phyloP scores from a whole-genome alignment of 1,140 invertebrate species.

The Drosophila yakuba region DNA sequence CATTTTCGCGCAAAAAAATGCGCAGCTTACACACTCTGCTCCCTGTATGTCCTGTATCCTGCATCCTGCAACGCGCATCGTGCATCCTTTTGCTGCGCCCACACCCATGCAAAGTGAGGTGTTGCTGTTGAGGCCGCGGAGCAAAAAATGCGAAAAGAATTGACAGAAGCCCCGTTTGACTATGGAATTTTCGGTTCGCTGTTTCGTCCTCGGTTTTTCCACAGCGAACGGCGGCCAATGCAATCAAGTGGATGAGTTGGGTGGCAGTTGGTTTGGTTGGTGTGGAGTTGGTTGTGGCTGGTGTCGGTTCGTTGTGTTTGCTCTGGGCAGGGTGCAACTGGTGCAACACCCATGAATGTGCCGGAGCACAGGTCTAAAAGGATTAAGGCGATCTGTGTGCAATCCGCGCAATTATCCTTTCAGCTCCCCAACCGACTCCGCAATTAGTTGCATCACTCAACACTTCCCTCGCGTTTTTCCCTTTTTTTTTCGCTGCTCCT shows the following conservation, averaged over 20 bases:
- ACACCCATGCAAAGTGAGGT: conserved; percentile 38
- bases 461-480: conserved; percentile 43
- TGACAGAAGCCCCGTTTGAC: conserved; percentile 51
- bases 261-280: conserved; percentile 1
- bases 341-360: conserved; percentile 40
- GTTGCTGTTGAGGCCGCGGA: conserved; percentile 54
- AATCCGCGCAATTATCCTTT: conserved; percentile 83
- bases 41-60: conserved; percentile 16
- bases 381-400: conserved; percentile 82
- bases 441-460: conserved; percentile 83
- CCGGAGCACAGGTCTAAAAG: conserved; percentile 68
- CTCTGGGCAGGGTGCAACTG: conserved; percentile 42
- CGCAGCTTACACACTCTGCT: conserved; percentile 3
- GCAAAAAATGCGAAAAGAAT: conserved; percentile 29
- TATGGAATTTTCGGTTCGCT: conserved; percentile 34
- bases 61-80: conserved; percentile 27
- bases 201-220: conserved; percentile 23
- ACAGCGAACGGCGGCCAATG: conserved; percentile 48
- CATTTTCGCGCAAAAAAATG: conserved; percentile 56
- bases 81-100: conserved; percentile 14
- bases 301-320: conserved; percentile 34
- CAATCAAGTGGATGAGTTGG: conserved; percentile 77
- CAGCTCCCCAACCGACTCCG: conserved; percentile 52
- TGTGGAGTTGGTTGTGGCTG: not conserved
- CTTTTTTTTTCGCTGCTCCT: not conserved